A percentile compares a stretch with the other conserved stretches of the same genome.
phyloP scores from a whole-genome alignment of 2,113 vertebrate species.

The Chaetorhynchus papuensis region DNA sequence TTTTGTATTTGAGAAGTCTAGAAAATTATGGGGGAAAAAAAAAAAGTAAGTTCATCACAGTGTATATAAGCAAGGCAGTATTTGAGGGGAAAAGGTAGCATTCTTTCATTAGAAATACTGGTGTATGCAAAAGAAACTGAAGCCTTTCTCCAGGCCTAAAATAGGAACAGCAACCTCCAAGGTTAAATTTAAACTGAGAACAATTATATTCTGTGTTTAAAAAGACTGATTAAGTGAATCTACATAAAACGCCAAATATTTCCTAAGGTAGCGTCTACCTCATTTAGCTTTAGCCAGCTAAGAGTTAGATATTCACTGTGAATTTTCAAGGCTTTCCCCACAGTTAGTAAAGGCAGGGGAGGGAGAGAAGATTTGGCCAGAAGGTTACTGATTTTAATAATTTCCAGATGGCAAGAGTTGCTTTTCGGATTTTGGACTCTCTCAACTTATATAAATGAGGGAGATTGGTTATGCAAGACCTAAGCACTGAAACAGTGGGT shows the following conservation, averaged over 20 bases:
- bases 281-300: not conserved
- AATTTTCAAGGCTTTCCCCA: not conserved
- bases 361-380: not conserved
- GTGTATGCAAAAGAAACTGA: not conserved
- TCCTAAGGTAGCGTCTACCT: not conserved
- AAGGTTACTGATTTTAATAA: not conserved
- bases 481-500: not conserved
- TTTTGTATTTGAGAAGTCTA: constrained; percentile 9
- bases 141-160: not conserved
- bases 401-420: not conserved
- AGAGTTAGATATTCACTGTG: not conserved
- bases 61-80: not conserved
- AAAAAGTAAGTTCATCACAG: not conserved
- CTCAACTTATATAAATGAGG: not conserved
- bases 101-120: constrained; percentile 11
- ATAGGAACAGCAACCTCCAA: not conserved
- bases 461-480: not conserved
- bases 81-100: constrained; percentile 19
- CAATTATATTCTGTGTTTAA: not conserved
- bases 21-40: not conserved
- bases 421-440: not conserved
- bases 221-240: not conserved
- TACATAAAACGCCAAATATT: not conserved
- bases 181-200: not conserved
- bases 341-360: not conserved